These are phyloP conservation scores for Siderastrea siderea DNA, from an alignment of 92 coral and sea anemone genomes.

Conservation along the genomic window DNA sequence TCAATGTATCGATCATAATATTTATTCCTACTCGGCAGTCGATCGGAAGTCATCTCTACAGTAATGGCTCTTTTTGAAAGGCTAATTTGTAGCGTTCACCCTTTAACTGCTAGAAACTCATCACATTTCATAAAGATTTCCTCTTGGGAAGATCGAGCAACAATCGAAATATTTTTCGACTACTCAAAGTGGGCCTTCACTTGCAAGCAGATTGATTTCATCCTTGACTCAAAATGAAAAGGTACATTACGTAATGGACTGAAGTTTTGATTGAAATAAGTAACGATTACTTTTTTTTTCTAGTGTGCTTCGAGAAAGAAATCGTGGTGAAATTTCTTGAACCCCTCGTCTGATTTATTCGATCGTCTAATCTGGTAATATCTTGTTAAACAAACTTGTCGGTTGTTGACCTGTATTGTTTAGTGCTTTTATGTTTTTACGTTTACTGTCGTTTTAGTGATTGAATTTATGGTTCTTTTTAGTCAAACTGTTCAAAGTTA, in stretches of 20 bases:
- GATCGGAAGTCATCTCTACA: constrained; percentile 6
- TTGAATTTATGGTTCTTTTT: not conserved
- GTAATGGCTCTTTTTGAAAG: not conserved
- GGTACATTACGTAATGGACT: no score
- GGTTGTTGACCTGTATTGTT: not conserved
- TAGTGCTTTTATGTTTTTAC: not conserved
- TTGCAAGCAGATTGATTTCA: no score
- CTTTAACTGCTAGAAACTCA: no score
- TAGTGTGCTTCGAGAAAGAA: not conserved
- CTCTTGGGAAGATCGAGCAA: no score
- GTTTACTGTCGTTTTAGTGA: not conserved
- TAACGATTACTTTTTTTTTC: no score
- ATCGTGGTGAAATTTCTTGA: not conserved
- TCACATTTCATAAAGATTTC: no score
- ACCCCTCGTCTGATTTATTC: not conserved
- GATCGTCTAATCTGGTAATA: not conserved
- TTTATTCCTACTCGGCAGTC: not conserved
- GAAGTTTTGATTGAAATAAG: no score
- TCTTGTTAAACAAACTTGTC: not conserved
- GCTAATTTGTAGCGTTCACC: not conserved
- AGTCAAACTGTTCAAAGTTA: not conserved
- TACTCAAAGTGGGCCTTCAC: no score
- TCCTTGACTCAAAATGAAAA: no score
- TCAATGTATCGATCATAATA: not conserved
- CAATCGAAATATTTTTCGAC: no score